Conservation (phyloP, 2,888 invertebrate genomes). For the Carcina quercana region DNA sequence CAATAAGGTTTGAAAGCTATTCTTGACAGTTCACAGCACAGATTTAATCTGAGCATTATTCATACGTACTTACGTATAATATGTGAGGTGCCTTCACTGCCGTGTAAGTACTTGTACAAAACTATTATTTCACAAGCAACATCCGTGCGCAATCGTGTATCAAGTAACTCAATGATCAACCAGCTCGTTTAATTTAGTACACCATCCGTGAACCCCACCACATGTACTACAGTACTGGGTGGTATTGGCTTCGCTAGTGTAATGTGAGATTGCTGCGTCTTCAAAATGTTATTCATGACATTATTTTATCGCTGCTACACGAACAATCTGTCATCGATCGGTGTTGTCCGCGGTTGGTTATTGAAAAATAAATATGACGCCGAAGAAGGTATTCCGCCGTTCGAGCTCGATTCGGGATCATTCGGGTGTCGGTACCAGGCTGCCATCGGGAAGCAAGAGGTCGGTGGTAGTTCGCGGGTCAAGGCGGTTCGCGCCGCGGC, state of each 20-base stretch:
- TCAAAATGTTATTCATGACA: conserved; percentile 7
- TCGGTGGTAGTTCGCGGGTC: conserved; percentile 51
- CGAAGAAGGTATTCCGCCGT: conserved; percentile 1
- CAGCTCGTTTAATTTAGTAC: conserved; percentile 28
- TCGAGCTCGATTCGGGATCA: conserved; percentile 6
- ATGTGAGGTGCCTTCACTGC: conserved; percentile 17
- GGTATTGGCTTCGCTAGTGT: conserved; percentile 2
- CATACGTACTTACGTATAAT: not conserved
- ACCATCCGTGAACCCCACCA: conserved; percentile 12
- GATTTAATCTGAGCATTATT: not conserved
- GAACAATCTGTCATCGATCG: not conserved
- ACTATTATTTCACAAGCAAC: conserved; percentile 36
- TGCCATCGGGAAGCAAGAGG: conserved; percentile 42
- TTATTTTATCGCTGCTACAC: not conserved
- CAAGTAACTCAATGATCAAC: conserved; percentile 29
- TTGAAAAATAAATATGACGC: conserved; percentile 1
- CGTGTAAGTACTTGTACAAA: too few species aligned
- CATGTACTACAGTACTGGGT: too few species aligned
- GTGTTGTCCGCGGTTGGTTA: not conserved
- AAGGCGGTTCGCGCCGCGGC: conserved; percentile 43
- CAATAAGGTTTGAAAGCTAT: too few species aligned
- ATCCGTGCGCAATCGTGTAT: conserved; percentile 28
- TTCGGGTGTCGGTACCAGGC: conserved; percentile 37
- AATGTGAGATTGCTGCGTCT: conserved; percentile 8
- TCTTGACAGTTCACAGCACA: too few species aligned